Base-by-base conservation (phyloP, 2,797 vertebrate species). In the Pterois miles region DNA sequence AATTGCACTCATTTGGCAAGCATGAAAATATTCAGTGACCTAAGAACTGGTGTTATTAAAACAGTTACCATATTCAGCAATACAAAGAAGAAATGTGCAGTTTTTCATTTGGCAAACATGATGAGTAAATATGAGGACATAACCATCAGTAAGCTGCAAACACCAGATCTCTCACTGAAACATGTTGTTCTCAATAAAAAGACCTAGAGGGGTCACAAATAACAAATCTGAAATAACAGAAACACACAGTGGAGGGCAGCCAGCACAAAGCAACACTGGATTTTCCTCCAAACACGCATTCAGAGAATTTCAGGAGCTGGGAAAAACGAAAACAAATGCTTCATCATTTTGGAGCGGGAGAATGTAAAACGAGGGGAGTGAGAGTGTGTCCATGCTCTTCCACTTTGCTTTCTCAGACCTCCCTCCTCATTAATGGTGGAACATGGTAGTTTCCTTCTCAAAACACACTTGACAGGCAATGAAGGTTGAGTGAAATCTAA, bases 221-320 rank as follows among this genome's bases (percentile, higher is more conserved):
- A 89, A 81, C 70, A 65, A 70, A 76, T 68, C 52, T 78, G 83
- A 79, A 88, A 84, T 63, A 90, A 83, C 83, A 89, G 73, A 60
- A 84, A 48, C 25, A 38, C 27, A 29, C 6, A n/a, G 52, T 59
- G 76, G 74, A 74, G 56, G 54, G 2, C 36, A 18, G 83, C 80
- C 65, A 78, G 68, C 58, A 65, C 72, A 79, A 81, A 83, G 65
- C 65, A 83, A 81, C 43, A 69, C 22, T 1, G 2, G 46, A 68
- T 36, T 56, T 76, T 65, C 12, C 63, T 73, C 59, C 52, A 27
- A 87, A 87, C 75, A 82, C 11, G 58, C 25, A 71, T 59, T 85
- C 57, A 63, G 65, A 80, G 80, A 87, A 82, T 73, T 73, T 74
- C 48, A 71, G 70, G 50, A 82, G 75, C 53, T 40, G 73, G 22